Conservation (phyloP, 2,113 vertebrate species). For the Podarcis cretensis region DNA sequence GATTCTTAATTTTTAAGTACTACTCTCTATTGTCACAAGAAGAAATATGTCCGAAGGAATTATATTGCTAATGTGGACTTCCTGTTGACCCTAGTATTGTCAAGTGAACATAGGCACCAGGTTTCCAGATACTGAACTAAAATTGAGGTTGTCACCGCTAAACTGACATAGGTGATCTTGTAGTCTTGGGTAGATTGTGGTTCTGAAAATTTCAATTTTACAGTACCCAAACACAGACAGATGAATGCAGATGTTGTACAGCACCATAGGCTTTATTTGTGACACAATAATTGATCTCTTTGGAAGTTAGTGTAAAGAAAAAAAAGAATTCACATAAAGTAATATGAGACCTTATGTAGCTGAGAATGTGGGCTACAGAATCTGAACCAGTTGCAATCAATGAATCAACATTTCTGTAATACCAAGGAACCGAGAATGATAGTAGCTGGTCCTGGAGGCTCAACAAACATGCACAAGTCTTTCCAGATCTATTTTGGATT, state of each 20-base stretch:
- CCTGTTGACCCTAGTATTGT: neutral
- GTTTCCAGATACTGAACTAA: neutral
- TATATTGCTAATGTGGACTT: neutral
- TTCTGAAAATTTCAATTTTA: neutral
- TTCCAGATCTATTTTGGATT: constrained; percentile 62
- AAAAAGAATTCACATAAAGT: neutral
- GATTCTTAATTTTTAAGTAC: neutral
- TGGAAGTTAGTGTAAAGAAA: neutral
- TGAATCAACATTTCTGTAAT: constrained; percentile 30
- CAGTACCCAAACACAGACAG: neutral
- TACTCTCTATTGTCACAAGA: neutral
- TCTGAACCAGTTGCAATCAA: constrained; percentile 14
- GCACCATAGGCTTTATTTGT: constrained; percentile 8
- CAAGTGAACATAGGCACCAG: neutral
- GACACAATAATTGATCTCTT: neutral
- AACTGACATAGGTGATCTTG: neutral
- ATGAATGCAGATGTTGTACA: neutral
- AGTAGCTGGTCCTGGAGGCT: neutral
- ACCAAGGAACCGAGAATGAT: neutral
- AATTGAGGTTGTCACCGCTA: neutral
- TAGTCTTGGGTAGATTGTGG: neutral
- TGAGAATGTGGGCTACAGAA: neutral
- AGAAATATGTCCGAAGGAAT: neutral
- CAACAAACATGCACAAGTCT: neutral
- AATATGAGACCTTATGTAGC: neutral